A percentile compares a stretch with the other conserved stretches of the same genome.
Conservation (phyloP, 2,888 invertebrate genomes). For the Lumbricus terrestris region DNA sequence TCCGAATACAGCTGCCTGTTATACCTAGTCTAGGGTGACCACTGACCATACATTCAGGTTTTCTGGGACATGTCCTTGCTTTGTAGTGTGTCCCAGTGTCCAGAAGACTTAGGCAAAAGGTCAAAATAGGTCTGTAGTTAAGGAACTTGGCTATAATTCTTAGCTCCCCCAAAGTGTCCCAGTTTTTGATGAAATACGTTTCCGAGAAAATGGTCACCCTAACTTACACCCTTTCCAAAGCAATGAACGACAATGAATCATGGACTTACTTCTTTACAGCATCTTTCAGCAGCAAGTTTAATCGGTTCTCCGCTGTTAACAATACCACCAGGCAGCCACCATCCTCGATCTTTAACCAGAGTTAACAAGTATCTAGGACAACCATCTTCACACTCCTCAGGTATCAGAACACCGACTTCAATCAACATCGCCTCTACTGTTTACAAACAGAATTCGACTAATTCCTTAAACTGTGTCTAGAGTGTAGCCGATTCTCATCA, state of each 20-base stretch:
- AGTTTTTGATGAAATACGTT: too few relatives aligned
- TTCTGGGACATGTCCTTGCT: too few relatives aligned
- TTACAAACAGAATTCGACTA: not conserved
- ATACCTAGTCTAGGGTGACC: too few relatives aligned
- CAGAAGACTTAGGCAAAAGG: too few relatives aligned
- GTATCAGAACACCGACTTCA: conserved; percentile 35
- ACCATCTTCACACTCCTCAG: conserved; percentile 29
- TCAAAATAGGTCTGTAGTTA: too few relatives aligned
- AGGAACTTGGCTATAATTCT: not conserved
- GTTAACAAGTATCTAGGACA: conserved; percentile 40
- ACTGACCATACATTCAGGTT: too few relatives aligned
- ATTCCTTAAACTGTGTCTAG: not conserved
- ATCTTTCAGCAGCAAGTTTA: conserved; percentile 44
- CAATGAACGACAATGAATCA: not conserved
- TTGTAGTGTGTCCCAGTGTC: too few relatives aligned
- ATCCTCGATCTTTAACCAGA: conserved; percentile 45
- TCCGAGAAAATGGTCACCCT: too few relatives aligned
- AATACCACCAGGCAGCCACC: conserved; percentile 52
- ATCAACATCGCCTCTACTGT: conserved; percentile 18
- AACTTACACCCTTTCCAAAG: not conserved
- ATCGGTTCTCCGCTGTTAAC: conserved; percentile 44
- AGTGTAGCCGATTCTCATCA: not conserved
- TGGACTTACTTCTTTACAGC: conserved; percentile 28
- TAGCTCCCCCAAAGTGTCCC: too few relatives aligned
- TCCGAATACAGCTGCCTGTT: too few relatives aligned